Evolutionary conservation across 2,797 vertebrate genomes (phyloP).

Genomic region (Chelidonichthys spinosus): DNA sequence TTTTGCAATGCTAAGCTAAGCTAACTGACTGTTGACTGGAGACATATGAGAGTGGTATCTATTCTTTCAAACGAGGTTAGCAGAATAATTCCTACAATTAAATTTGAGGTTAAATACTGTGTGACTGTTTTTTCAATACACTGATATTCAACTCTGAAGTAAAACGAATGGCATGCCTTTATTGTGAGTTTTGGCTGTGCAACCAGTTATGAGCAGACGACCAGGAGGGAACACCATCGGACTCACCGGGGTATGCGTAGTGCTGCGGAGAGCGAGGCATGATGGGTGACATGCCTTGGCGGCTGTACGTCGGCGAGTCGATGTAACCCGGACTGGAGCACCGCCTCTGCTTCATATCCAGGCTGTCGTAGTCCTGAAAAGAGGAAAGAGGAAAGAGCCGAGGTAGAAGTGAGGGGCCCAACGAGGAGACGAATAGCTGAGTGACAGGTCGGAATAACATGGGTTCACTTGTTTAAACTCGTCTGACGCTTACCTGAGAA

Average conservation of each 20-base stretch:
- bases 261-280: conserved; percentile 92
- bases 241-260: conserved; percentile 93
- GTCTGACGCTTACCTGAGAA: conserved; percentile 88
- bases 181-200: too few species aligned
- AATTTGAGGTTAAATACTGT: conserved; percentile 1
- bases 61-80: neutral
- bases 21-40: neutral
- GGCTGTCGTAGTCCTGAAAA: conserved; percentile 90
- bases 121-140: conserved; percentile 41
- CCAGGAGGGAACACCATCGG: neutral
- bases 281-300: conserved; percentile 93
- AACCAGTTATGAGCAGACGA: neutral
- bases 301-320: conserved; percentile 90
- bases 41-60: neutral
- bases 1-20: neutral
- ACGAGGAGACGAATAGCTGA: conserved; percentile 17
- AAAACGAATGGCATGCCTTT: too few species aligned
- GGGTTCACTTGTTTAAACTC: conserved; percentile 33
- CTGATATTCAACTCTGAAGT: too few species aligned
- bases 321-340: conserved; percentile 94
- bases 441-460: conserved; percentile 19
- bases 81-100: neutral
- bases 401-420: neutral
- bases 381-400: conserved; percentile 16
- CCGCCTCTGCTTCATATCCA: conserved; percentile 90